phyloP scores from a whole-genome alignment of 30 jellyfish, hydroid and myxozoan species.

The Sanderia malayensis region DNA sequence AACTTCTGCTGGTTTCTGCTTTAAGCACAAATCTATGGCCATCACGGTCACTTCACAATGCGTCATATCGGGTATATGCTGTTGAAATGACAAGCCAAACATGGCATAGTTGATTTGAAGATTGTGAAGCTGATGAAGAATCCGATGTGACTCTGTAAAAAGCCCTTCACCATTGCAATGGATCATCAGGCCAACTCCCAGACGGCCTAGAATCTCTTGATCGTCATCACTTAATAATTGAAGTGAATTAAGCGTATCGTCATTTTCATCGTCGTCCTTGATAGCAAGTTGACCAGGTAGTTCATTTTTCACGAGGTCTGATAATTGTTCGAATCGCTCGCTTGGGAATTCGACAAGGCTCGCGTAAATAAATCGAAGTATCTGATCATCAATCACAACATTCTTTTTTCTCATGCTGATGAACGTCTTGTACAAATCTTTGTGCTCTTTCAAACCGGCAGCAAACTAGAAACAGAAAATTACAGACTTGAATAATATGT shows the following conservation, averaged over 20 bases:
- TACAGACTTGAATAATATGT: too few relatives aligned
- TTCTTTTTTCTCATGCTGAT: constrained; percentile 12
- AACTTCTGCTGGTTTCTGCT: constrained; percentile 31
- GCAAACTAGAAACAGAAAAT: constrained; percentile 32
- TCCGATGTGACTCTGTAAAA: constrained; percentile 19
- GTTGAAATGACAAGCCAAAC: constrained; percentile 28
- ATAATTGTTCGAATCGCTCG: constrained; percentile 3
- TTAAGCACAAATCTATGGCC: constrained; percentile 56
- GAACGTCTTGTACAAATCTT: constrained; percentile 13
- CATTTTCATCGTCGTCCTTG: constrained; percentile 24
- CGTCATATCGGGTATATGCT: constrained; percentile 8
- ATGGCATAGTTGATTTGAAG: constrained; percentile 38
- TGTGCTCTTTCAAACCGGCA: constrained; percentile 5
- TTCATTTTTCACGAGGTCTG: constrained; percentile 2
- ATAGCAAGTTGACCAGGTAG: constrained; percentile 21
- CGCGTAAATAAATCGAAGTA: constrained; percentile 10
- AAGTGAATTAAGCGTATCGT: not conserved
- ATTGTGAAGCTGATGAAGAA: constrained; percentile 48
- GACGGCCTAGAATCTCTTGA: constrained; percentile 56
- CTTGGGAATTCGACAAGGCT: constrained; percentile 7
- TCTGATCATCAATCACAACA: constrained; percentile 8
- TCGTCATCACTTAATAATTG: constrained; percentile 21
- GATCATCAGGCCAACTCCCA: constrained; percentile 48
- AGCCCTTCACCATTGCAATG: constrained; percentile 19
- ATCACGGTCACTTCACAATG: constrained; percentile 40